These are phyloP conservation scores for Pelecanus crispus DNA, from an alignment of 2,113 vertebrate species.

Conservation along the genomic window DNA sequence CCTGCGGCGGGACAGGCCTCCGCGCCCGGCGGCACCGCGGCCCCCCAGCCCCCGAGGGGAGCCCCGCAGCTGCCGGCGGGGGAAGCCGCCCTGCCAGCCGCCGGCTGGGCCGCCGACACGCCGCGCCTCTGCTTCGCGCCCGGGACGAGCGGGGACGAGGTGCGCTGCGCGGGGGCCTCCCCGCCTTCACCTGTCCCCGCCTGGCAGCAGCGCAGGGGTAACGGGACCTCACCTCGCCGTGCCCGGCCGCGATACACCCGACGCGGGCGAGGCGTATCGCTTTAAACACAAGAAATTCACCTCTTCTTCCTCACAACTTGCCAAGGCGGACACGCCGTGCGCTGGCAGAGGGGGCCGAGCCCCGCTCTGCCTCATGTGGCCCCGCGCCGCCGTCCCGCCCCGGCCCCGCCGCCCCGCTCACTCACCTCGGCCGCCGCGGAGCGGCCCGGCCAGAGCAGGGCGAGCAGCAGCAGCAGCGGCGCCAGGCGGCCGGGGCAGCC, in stretches of 20 bases:
- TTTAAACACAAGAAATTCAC: not conserved
- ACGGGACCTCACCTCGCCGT: not conserved
- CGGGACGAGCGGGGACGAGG: not conserved
- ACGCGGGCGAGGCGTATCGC: not conserved
- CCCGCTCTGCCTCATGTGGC: not conserved
- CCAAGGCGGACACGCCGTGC: not conserved
- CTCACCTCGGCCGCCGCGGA: not conserved
- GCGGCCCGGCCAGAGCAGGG: slow-evolving; percentile 3
- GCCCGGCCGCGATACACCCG: not conserved
- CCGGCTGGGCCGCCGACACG: not conserved
- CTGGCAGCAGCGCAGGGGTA: not conserved
- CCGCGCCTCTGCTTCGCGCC: not conserved
- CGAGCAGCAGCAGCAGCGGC: not conserved
- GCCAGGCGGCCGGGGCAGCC: not conserved
- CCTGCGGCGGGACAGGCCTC: not conserved
- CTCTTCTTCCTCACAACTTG: not conserved
- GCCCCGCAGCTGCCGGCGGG: not conserved
- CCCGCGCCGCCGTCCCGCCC: not conserved
- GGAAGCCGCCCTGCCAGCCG: not conserved
- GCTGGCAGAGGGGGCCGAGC: not conserved
- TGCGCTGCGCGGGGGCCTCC: not conserved
- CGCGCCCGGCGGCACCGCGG: not conserved
- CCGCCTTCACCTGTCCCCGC: not conserved
- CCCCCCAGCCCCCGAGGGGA: too few relatives aligned
- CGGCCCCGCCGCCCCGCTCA: not conserved